Evolutionary conservation across 2,888 invertebrate species (phyloP).

Genomic region (Phasia obesa): DNA sequence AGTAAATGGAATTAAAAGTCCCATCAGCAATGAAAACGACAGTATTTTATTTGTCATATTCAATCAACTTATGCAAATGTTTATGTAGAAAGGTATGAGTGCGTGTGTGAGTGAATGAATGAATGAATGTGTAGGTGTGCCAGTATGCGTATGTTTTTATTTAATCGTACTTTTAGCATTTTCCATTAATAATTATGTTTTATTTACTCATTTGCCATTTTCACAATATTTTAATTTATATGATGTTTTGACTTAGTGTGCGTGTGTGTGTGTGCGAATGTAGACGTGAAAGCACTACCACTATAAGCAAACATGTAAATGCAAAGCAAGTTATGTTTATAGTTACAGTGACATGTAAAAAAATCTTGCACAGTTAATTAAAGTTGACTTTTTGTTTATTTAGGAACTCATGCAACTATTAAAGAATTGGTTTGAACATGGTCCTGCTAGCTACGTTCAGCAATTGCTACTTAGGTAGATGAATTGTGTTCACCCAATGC

Average conservation of each 20-base stretch:
- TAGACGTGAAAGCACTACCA: background rate
- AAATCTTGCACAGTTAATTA: too few species aligned
- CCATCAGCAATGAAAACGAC: background rate
- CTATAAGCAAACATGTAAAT: background rate
- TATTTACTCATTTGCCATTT: conserved; percentile 18
- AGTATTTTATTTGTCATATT: conserved; percentile 26
- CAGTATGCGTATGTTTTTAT: background rate
- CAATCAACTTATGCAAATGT: conserved; percentile 3
- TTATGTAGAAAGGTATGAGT: background rate
- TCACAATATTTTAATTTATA: conserved; percentile 3
- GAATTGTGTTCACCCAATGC: too few species aligned
- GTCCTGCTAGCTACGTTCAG: too few species aligned
- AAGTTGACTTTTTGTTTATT: too few species aligned
- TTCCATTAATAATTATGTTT: conserved; percentile 38
- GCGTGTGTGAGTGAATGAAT: background rate
- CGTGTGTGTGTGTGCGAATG: background rate
- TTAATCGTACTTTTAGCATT: conserved; percentile 32
- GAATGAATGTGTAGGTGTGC: too few species aligned
- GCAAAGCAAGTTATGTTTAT: too few species aligned
- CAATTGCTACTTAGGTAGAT: too few species aligned
- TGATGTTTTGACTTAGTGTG: background rate
- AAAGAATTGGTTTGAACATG: too few species aligned
- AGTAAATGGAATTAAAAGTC: conserved; percentile 19
- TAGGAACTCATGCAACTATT: too few species aligned
- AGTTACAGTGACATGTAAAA: too few species aligned